Conservation (phyloP, 2,113 vertebrate genomes). For the Menura novaehollandiae region DNA sequence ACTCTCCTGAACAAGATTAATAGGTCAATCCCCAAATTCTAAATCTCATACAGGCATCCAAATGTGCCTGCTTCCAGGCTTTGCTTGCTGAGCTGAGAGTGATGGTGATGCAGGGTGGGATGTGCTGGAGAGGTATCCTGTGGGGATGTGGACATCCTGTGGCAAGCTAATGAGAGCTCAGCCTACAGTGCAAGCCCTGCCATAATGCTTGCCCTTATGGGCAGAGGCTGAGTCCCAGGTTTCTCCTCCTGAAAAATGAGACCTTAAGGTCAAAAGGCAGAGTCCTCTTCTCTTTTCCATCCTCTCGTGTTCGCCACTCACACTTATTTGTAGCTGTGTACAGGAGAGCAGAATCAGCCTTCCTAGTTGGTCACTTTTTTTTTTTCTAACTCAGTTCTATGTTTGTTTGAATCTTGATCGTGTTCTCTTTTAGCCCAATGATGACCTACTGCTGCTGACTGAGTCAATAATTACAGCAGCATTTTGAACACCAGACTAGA, state of each 20-base stretch:
- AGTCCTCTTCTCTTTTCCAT: background rate
- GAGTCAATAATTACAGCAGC: background rate
- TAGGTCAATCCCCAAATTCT: background rate
- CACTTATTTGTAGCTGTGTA: background rate
- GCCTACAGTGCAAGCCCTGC: rapidly evolving
- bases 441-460: background rate
- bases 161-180: background rate
- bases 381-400: background rate
- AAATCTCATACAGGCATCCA: background rate
- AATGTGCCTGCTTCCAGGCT: background rate
- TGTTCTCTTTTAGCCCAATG: background rate
- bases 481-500: background rate
- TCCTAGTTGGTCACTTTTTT: background rate
- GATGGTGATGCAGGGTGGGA: background rate
- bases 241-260: background rate
- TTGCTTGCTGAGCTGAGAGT: background rate
- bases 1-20: background rate
- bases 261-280: background rate
- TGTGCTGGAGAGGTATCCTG: rapidly evolving
- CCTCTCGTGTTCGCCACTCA: background rate
- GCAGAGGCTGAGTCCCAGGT: background rate
- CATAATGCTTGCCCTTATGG: background rate
- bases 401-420: background rate
- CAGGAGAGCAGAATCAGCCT: background rate
- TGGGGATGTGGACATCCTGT: background rate